Conservation (phyloP, 1,140 invertebrate genomes). For the Rhyacophila brunnea region DNA sequence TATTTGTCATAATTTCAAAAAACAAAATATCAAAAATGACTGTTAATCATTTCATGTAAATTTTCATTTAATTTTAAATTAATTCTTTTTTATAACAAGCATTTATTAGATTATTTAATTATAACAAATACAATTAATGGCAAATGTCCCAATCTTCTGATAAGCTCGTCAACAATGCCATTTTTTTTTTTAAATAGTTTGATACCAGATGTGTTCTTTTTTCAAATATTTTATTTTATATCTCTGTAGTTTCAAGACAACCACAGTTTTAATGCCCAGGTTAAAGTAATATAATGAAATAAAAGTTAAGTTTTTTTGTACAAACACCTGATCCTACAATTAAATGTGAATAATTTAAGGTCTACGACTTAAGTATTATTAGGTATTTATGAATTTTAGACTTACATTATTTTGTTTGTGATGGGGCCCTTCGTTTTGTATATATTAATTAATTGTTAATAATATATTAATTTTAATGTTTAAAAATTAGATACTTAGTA, state of each 20-base stretch:
- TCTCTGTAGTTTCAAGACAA: no score
- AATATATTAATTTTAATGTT: neutral
- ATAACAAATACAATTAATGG: neutral
- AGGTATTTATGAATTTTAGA: conserved; percentile 20
- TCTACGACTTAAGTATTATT: conserved; percentile 18
- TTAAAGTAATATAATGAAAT: neutral
- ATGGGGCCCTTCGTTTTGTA: conserved; percentile 32
- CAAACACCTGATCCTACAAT: neutral
- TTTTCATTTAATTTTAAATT: no score
- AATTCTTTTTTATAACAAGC: no score
- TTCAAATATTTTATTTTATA: no score
- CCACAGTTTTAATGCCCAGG: no score
- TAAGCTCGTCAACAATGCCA: neutral
- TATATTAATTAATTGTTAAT: conserved; percentile 16
- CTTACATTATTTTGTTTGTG: conserved; percentile 32
- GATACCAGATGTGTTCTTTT: no score
- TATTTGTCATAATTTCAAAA: no score
- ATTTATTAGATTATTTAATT: neutral
- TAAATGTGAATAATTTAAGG: conserved; percentile 1
- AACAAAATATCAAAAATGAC: no score
- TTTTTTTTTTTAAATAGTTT: no score
- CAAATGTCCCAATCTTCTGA: neutral
- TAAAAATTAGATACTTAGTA: neutral
- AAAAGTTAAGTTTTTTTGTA: neutral
- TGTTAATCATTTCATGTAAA: no score